Evolutionary conservation across 1,140 invertebrate species (phyloP).

Genomic region (Phymastichus coffea): DNA sequence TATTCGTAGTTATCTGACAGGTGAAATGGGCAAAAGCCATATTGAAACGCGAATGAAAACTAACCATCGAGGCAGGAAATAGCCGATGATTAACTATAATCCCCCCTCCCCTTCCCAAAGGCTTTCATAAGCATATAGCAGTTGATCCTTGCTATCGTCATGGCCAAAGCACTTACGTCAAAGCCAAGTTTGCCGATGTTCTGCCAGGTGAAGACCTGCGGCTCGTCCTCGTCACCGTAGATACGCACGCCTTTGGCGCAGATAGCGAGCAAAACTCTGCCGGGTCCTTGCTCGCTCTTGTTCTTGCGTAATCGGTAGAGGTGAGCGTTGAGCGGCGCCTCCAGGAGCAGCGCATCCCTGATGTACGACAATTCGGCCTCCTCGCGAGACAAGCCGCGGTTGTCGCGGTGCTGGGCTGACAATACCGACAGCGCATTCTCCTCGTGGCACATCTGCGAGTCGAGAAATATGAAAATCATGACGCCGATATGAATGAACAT

Average conservation of each 20-base stretch:
- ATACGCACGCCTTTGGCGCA: slow-evolving; percentile 86
- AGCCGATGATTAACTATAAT: not conserved
- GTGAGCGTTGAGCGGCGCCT: slow-evolving; percentile 89
- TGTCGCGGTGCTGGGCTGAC: slow-evolving; percentile 69
- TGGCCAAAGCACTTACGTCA: slow-evolving; percentile 75
- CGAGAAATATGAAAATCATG: too few relatives aligned
- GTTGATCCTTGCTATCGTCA: too few relatives aligned
- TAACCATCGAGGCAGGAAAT: not conserved
- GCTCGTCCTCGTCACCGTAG: slow-evolving; percentile 67
- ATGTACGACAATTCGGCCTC: slow-evolving; percentile 87
- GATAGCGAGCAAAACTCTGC: slow-evolving; percentile 76
- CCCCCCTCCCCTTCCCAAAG: not conserved
- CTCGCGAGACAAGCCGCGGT: slow-evolving; percentile 69
- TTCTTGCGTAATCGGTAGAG: slow-evolving; percentile 82
- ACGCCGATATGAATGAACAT: too few relatives aligned
- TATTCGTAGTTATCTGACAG: too few relatives aligned
- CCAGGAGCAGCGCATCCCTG: slow-evolving; percentile 79
- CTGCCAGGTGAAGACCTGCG: slow-evolving; percentile 84
- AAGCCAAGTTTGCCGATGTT: slow-evolving; percentile 92
- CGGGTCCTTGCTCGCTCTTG: slow-evolving; percentile 75
- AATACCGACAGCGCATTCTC: slow-evolving; percentile 63
- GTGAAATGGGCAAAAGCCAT: too few relatives aligned
- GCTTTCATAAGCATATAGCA: too few relatives aligned
- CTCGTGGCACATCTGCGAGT: slow-evolving; percentile 55
- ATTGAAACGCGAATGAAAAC: not conserved